Base-by-base conservation (phyloP, 2,888 invertebrate genomes). In the Cyclophora albipunctata region DNA sequence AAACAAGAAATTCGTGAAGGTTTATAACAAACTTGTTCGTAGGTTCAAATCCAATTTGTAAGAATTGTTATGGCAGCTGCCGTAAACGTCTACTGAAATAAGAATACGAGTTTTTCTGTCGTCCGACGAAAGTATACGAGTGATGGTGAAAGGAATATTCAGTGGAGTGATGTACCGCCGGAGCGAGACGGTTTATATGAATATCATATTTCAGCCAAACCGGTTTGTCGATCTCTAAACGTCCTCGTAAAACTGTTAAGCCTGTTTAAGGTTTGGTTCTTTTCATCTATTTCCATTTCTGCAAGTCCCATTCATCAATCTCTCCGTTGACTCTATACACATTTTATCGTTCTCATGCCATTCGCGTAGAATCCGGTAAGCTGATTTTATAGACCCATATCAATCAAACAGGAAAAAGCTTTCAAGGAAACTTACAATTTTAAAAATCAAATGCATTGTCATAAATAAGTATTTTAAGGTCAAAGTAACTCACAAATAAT, bases 191-290 rank as follows among this genome's bases (percentile, higher is more conserved):
- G 59, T 77, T 78, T 78, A 73, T 77, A 83, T 81, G 78, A 79
- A 78, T 79, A 81, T 81, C 40, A 83, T 75, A 81, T 81, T 76
- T 76, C 74, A 81, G 75, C 78, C 75, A 75, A 80, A 81, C 69
- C 80, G 33, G 81, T 78, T 82, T 74, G 78, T 67, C 68, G 58
- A 64, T 73, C 82, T 73, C 81, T 56, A 53, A 75, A 67, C 5
- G 37, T 81, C 64, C 66, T 68, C 75, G 71, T 84, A 82, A 81
- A 84, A 80, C 76, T 77, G 78, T 74, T 80, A 79, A 80, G 73
- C 78, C 78, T 75, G 20, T 43, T 2, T 43, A 34, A 43, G 43
- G 34, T 5, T 33, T 37, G 37, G 37, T 5, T 37, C 37, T 37
- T 37, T 37, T 37, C 37, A 37, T 37, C 37, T 37, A 37, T 37